These are phyloP conservation scores for Pseudolaguvia tuberculata DNA, from an alignment of 2,113 vertebrate species.

Conservation along the genomic window DNA sequence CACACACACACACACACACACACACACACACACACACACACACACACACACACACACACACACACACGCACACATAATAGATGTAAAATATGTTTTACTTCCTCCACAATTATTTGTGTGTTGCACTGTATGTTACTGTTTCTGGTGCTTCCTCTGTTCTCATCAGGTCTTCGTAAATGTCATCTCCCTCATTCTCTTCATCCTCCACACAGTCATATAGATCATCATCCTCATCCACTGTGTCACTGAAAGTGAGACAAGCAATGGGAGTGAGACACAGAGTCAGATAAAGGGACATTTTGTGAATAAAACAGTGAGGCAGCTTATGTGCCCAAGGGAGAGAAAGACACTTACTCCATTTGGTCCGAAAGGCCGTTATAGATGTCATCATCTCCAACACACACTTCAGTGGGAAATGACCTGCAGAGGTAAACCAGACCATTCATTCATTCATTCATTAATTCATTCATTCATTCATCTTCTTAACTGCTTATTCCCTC, in stretches of 20 bases:
- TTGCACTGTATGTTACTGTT: slow-evolving; percentile 59
- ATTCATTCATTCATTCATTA: too few relatives aligned
- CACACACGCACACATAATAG: not conserved
- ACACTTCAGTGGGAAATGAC: slow-evolving; percentile 79
- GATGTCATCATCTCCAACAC: slow-evolving; percentile 79
- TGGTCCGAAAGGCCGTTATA: slow-evolving; percentile 87
- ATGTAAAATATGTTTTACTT: not conserved
- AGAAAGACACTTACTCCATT: slow-evolving; percentile 79
- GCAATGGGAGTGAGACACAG: not conserved
- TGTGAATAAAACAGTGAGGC: not conserved
- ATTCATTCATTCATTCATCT: too few relatives aligned
- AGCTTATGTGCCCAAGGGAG: too few relatives aligned
- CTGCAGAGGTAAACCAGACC: slow-evolving; percentile 57
- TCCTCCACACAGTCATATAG: slow-evolving; percentile 87
- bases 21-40: slow-evolving; percentile 23
- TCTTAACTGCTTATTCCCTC: too few relatives aligned
- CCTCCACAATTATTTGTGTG: not conserved
- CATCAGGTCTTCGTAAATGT: slow-evolving; percentile 89
- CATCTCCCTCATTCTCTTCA: slow-evolving; percentile 80
- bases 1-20: too few relatives aligned
- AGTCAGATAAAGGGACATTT: not conserved
- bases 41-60: slow-evolving; percentile 7
- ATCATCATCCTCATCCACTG: slow-evolving; percentile 83
- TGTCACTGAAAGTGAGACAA: slow-evolving; percentile 68
- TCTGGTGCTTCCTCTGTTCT: slow-evolving; percentile 63